Conservation (phyloP, 1,140 invertebrate species). For the Drosophila novamexicana region DNA sequence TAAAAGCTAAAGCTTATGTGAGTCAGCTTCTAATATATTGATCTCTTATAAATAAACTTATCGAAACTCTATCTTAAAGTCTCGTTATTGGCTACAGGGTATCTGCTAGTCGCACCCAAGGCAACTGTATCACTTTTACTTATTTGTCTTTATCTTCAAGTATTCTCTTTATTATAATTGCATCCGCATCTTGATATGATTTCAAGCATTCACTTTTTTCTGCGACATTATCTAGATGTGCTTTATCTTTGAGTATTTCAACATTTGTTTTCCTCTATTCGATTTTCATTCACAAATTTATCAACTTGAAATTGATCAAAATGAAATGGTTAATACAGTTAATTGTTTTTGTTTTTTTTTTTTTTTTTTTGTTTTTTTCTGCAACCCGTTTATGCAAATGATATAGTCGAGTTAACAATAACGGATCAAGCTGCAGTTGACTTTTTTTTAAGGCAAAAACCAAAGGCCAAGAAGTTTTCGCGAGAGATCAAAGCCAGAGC, state of each 20-base stretch:
- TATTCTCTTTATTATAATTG: conserved; percentile 5
- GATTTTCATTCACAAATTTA: too few relatives aligned
- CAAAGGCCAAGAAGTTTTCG: not conserved
- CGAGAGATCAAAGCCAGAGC: conserved; percentile 34
- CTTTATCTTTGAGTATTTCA: not conserved
- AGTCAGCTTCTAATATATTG: too few relatives aligned
- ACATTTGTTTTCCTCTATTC: too few relatives aligned
- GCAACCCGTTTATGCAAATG: not conserved
- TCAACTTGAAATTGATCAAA: too few relatives aligned
- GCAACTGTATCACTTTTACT: not conserved
- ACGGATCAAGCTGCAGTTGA: conserved; percentile 39
- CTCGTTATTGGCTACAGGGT: too few relatives aligned
- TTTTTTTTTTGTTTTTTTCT: not conserved
- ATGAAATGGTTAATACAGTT: too few relatives aligned
- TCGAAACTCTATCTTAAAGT: too few relatives aligned
- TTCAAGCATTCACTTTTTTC: not conserved
- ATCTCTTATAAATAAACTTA: too few relatives aligned
- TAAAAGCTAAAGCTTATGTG: too few relatives aligned
- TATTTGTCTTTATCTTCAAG: not conserved
- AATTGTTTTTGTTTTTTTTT: not conserved
- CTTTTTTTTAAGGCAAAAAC: conserved; percentile 16
- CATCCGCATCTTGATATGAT: not conserved
- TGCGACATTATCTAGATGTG: not conserved
- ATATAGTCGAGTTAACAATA: conserved; percentile 14
- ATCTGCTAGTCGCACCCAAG: too few relatives aligned